Percentiles rank a stretch among this genome's conserved stretches.
phyloP scores from a whole-genome alignment of 2,113 vertebrate species.

The Oceanodroma tethys region DNA sequence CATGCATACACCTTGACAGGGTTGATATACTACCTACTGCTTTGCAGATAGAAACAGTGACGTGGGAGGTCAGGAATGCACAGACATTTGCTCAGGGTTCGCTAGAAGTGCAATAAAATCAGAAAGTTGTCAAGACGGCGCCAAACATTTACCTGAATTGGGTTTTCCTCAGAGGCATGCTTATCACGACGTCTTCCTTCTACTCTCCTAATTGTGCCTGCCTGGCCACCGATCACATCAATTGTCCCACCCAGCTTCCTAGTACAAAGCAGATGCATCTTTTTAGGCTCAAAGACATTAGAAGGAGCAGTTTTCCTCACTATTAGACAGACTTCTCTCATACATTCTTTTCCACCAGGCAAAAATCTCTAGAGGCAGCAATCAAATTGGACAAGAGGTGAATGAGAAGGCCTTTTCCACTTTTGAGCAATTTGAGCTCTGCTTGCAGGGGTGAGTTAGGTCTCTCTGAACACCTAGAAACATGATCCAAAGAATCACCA shows the following conservation, averaged over 20 bases:
- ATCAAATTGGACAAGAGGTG: neutral
- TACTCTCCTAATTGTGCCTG: conserved; percentile 70
- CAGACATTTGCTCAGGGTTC: neutral
- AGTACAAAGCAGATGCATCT: conserved; percentile 7
- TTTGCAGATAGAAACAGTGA: neutral
- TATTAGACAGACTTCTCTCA: neutral
- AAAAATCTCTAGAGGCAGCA: neutral
- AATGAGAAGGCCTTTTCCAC: neutral
- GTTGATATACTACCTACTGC: fast-evolving
- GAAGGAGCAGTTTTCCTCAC: neutral
- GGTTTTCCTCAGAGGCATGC: conserved; percentile 68
- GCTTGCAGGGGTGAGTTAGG: neutral
- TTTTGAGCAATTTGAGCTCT: neutral
- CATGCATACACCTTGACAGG: fast-evolving
- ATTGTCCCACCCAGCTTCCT: conserved; percentile 76
- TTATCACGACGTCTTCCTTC: conserved; percentile 72
- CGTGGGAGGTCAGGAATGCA: neutral
- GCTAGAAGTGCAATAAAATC: neutral
- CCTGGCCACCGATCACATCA: conserved; percentile 73
- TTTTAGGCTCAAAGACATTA: neutral
- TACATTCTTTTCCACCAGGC: neutral
- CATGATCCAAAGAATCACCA: neutral
- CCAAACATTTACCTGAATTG: conserved; percentile 56
- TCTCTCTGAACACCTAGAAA: neutral
- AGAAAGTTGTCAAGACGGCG: neutral